Evolutionary conservation across 2,888 invertebrate genomes (phyloP), one percentile per base, ranked within the genome.

Genomic region (Rhimphoctona megacephalus): DNA sequence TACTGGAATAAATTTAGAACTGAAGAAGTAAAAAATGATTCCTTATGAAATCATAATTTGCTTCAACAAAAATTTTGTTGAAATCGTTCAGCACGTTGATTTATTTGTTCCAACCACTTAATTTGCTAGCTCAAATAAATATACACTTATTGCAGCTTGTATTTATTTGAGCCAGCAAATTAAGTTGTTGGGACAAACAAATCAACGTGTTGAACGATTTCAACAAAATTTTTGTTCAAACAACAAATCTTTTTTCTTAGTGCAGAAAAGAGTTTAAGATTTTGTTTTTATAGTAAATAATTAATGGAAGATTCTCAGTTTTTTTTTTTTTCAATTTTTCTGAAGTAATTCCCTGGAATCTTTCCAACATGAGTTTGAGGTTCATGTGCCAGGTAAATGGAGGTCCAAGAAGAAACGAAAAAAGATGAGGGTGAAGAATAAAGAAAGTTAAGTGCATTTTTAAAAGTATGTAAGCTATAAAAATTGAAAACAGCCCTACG

Each of bases 371-470:
- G 14, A 30, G 30, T 14, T 17, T 61, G 25, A 14, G 17, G 30
- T 61, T 61, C 30, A 61, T 61, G 30, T 61, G 11, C 30, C 14
- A 17, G 30, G 30, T 25, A 30, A 61, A 61, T 61, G 61, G 61
- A 30, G 17, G 17, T 61, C 1, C 61, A 30, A 14, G 14, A 30
- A 57, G 17, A 30, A 57, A 4, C 14, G 22, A 17, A 30, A 61
- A 0, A 4, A 61, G 11, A 14, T 57, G 25, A 30, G 30, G 61
- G 30, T 14, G 5, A 4, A 14, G 6, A 61, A 22, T 14, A 17
- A 61, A 14, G 22, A n/a, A 61, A 61, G 61, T 30, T 61, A 30
- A 61, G 61, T 61, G 61, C 17, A 61, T 11, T 61, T 61, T 61
- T 2, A 30, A 61, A 30, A 25, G 30, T 61, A 61, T 61, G 30